Evolutionary conservation across 2,113 vertebrate species (phyloP), one percentile per base, ranked within the genome.

Genomic region (Nematolebias whitei): DNA sequence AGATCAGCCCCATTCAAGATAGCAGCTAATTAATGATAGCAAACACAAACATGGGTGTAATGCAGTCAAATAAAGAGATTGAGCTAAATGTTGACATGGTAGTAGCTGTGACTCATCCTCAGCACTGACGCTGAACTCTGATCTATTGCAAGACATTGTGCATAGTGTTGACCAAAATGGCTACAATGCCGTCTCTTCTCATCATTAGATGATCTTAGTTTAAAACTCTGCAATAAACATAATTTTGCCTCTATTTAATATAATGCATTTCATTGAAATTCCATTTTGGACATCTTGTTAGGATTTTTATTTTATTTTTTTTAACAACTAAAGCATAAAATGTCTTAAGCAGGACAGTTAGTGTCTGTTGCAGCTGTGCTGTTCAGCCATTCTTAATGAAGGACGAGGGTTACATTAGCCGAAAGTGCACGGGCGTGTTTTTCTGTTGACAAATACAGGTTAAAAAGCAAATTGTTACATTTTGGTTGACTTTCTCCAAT

Each of bases 171-270:
- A 35, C 32, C 32, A 35, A 35, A 35, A 35, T 35, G 9, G 32
- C 32, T 35, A 10, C 32, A 35, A 35, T 6, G 32, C 32, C 32
- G 10, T 35, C 32, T 29, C 26, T 29, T 29, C 26, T 35, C 9
- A 35, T 35, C 9, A 35, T 10, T 8, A 10, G 32, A 10, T 35
- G 32, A 35, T 12, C 20, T 48, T 19, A n/a, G 1, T 47, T 76
- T 67, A 74, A 67, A 63, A 69, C 54, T 71, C 55, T 60, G 38
- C 68, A 68, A 63, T 43, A 50, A 58, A 38, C 15, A 49, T 7
- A 5, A 35, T 2, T 35, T 4, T 5, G 9, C 22, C 35, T 20
- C 12, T 24, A 5, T 24, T 24, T 50, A 24, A 24, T 15, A 3
- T 50, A 15, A 20, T n/a, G 22, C 18, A 58, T 45, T 23, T 69